Base-by-base conservation (phyloP, 2,113 vertebrate species). In the Pachyramphus minor region DNA sequence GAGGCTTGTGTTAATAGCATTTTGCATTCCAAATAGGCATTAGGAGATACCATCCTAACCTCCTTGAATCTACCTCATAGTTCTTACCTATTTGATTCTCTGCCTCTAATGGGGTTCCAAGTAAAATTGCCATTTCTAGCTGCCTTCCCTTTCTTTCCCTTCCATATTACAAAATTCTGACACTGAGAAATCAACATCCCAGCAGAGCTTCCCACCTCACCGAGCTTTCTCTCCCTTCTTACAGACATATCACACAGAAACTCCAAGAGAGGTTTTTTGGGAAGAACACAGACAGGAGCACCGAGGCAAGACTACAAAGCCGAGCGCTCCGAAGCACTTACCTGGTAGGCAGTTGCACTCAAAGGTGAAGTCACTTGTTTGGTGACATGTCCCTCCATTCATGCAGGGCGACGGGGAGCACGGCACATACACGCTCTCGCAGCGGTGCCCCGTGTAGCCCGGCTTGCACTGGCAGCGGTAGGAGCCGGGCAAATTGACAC, bases 271-370 rank as follows among this genome's bases (percentile, higher is more conserved):
- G 11, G 33, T 11, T 5, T 44, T 41, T 37, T 24, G 9, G 41
- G 63, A 35, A 66, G 47, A 42, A 25, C 28, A 11, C 5, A 11
- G n/a, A 5, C 14, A 25, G 56, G 31, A 58, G 49, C 1, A 5
- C 23, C 37, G 41, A 0, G 6, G 22, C 30, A 12, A 8, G 60
- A 8, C 55, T 3, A 11, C 41, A 6, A 31, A 39, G 4, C 4
- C 41, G 14, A 76, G 63, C 37, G 5, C 31, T 44, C 1, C 0
- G 55, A 20, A 27, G 53, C 5, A 3, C 77, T 96, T 85, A 99
- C 99, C 99, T 97, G 99, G 99, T 59, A 99, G 98, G 80, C 99
- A 99, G 98, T 98, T 99, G 97, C 99, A 99, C 33, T 98, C 98
- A 87, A 99, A 99, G 95, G 95, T 98, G 84, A 97, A 98, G 86